phyloP scores from a whole-genome alignment of 2,797 vertebrate genomes.

The Crypturellus tataupa region DNA sequence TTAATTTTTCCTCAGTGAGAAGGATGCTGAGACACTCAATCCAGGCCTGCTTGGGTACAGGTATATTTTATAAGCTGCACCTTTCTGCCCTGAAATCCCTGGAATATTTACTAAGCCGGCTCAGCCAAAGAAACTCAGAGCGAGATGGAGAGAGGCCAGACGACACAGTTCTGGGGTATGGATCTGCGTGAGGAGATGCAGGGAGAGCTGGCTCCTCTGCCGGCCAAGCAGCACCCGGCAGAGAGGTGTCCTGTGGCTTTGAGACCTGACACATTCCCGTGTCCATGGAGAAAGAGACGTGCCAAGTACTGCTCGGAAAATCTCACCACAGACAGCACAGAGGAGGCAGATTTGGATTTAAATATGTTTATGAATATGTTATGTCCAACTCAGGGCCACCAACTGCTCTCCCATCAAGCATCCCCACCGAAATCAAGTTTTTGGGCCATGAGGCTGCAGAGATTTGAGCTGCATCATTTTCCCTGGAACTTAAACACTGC shows the following conservation, averaged over 20 bases:
- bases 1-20: background rate
- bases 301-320: background rate
- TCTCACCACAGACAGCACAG: background rate
- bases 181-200: background rate
- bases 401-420: too few relatives aligned
- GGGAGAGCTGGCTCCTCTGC: background rate
- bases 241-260: background rate
- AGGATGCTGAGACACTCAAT: background rate
- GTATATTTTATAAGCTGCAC: background rate
- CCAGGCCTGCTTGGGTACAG: background rate
- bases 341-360: background rate
- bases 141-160: background rate
- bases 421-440: background rate
- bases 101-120: background rate
- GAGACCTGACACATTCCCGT: background rate
- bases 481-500: background rate
- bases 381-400: background rate
- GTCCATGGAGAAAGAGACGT: background rate
- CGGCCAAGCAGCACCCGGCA: slow-evolving; percentile 2
- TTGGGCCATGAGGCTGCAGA: background rate
- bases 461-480: background rate
- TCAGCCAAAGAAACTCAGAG: background rate
- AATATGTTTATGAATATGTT: background rate
- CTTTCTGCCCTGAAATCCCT: background rate
- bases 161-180: slow-evolving; percentile 14